Percentiles rank a stretch among this genome's conserved stretches.
These are phyloP conservation scores for Syngnathoides biaculeatus DNA, from an alignment of 2,113 vertebrate species.

Conservation along the genomic window DNA sequence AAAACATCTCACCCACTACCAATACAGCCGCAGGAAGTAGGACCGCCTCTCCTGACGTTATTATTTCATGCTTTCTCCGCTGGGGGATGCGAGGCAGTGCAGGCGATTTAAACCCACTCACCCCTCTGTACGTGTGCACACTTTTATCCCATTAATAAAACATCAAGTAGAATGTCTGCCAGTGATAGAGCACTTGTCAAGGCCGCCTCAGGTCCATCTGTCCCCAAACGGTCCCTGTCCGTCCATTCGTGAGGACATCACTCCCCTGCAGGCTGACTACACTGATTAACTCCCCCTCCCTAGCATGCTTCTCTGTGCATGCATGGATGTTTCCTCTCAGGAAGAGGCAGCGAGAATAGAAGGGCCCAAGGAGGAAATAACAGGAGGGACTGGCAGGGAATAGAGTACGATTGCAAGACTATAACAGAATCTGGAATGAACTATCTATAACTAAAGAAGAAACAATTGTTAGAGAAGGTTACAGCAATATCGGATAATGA, in stretches of 20 bases:
- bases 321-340: not conserved
- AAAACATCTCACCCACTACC: slow-evolving; percentile 5
- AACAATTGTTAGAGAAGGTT: no score
- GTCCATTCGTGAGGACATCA: slow-evolving; percentile 9
- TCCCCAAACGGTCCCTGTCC: slow-evolving; percentile 7
- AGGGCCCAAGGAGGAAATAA: not conserved
- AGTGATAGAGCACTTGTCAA: slow-evolving; percentile 43
- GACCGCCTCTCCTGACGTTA: slow-evolving; percentile 29
- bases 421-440: not conserved
- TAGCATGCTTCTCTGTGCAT: not conserved
- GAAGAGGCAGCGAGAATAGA: not conserved
- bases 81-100: slow-evolving; percentile 30
- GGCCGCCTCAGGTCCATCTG: slow-evolving; percentile 25
- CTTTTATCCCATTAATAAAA: slow-evolving; percentile 70
- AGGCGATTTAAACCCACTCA: slow-evolving; percentile 52
- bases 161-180: slow-evolving; percentile 52
- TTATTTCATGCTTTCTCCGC: slow-evolving; percentile 44
- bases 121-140: slow-evolving; percentile 31
- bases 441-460: not conserved
- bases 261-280: slow-evolving; percentile 1
- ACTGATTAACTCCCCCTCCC: not conserved
- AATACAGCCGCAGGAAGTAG: slow-evolving; percentile 20
- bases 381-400: not conserved
- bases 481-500: no score
- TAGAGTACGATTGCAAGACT: not conserved